These are phyloP conservation scores for Lasiurus cinereus DNA, from an alignment of 2,113 vertebrate genomes.

Conservation along the genomic window DNA sequence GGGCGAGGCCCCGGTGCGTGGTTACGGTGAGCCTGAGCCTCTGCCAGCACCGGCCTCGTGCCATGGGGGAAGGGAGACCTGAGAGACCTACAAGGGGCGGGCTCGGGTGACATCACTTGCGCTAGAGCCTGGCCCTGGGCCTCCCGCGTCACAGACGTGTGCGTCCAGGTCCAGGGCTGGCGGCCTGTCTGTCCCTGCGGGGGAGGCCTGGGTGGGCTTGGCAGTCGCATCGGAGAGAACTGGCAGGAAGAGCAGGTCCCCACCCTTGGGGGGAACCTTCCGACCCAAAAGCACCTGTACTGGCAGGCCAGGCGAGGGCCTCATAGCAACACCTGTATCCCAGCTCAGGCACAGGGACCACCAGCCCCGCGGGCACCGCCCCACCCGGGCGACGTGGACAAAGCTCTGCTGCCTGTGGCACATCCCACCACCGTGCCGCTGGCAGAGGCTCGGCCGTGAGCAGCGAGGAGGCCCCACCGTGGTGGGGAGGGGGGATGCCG, in stretches of 20 bases:
- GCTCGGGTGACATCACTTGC: neutral
- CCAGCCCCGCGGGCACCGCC: neutral
- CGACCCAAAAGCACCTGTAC: neutral
- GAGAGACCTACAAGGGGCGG: neutral
- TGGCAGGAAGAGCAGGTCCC: neutral
- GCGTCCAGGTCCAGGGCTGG: rapidly evolving
- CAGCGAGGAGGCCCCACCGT: no score
- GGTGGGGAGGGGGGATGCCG: no score
- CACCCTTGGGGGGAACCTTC: neutral
- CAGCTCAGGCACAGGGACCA: neutral
- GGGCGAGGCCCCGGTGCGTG: rapidly evolving
- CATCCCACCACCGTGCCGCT: neutral
- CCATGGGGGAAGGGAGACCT: neutral
- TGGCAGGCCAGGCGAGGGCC: neutral
- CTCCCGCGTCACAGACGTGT: no score
- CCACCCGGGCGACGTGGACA: neutral
- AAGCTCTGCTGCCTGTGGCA: neutral
- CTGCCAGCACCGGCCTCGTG: neutral
- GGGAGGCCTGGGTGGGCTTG: neutral
- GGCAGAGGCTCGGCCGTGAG: no score
- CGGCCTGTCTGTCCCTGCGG: neutral
- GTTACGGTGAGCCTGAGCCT: neutral
- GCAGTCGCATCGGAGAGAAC: neutral
- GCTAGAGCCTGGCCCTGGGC: neutral
- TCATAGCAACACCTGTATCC: neutral